Evolutionary conservation across 2,797 vertebrate genomes (phyloP).

Genomic region (Notamacropus eugenii): DNA sequence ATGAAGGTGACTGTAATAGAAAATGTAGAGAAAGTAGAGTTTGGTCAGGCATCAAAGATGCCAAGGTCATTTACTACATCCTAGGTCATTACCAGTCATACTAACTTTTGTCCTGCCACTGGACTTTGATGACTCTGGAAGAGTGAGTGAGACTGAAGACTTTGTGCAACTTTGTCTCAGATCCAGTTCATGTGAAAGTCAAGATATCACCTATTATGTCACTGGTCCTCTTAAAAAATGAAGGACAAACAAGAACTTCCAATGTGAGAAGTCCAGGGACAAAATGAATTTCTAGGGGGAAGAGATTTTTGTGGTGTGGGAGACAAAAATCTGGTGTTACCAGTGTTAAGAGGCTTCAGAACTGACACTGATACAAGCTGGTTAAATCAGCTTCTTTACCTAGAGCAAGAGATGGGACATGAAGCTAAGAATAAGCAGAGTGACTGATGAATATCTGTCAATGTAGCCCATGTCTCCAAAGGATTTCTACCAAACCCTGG

Average conservation of each 20-base stretch:
- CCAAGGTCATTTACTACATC: not conserved
- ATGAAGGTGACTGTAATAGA: not conserved
- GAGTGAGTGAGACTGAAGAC: not conserved
- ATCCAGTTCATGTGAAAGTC: not conserved
- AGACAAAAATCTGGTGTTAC: not conserved
- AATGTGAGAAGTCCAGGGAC: not conserved
- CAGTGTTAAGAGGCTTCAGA: not conserved
- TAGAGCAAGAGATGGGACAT: not conserved
- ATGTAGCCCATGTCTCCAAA: not conserved
- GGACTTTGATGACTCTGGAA: not conserved
- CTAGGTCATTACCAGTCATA: not conserved
- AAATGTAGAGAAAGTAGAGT: not conserved
- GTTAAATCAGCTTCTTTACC: too few species aligned
- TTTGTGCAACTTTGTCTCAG: not conserved
- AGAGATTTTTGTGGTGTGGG: not conserved
- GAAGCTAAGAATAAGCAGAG: not conserved
- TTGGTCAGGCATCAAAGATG: not conserved
- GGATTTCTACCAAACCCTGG: not conserved
- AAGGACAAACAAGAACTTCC: not conserved
- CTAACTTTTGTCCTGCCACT: not conserved
- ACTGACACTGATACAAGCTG: too few species aligned
- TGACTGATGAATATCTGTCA: not conserved
- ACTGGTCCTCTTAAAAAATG: too few species aligned
- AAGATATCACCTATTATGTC: not conserved
- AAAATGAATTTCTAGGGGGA: not conserved